phyloP scores from a whole-genome alignment of 2,888 invertebrate genomes.

The Apamea crenata region DNA sequence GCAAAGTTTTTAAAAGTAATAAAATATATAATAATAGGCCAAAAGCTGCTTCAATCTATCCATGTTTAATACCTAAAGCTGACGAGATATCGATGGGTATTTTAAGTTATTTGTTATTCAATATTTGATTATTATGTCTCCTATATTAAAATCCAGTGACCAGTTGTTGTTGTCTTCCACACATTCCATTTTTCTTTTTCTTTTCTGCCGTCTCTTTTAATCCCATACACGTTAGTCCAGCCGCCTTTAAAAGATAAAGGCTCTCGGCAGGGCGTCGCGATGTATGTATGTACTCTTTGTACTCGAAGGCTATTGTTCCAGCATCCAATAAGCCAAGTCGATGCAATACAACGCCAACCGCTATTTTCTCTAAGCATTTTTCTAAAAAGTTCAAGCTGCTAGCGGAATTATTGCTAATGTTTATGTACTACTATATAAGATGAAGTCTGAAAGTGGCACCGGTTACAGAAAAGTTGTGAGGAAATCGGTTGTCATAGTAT shows the following conservation, averaged over 20 bases:
- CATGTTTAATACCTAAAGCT: not conserved
- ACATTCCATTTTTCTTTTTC: not conserved
- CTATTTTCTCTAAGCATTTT: not conserved
- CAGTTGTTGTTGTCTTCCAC: not conserved
- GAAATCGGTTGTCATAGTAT: not conserved
- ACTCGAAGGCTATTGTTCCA: not conserved
- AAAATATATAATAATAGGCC: not conserved
- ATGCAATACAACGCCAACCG: not conserved
- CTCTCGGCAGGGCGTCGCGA: not conserved
- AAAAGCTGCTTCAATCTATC: not conserved
- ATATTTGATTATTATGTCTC: not conserved
- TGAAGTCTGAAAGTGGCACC: not conserved
- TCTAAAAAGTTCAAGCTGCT: not conserved
- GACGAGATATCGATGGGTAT: not conserved
- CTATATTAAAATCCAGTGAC: not conserved
- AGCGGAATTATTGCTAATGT: not conserved
- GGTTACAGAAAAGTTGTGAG: not conserved
- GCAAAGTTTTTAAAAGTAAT: not conserved
- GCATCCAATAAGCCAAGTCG: not conserved
- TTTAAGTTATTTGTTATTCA: not conserved
- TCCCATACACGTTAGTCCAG: not conserved
- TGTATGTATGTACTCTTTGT: not conserved
- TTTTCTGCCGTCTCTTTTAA: not conserved
- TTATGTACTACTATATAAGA: not conserved
- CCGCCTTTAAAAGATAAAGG: not conserved